Evolutionary conservation across 2,888 invertebrate genomes (phyloP), one percentile per base, ranked within the genome.

Genomic region (Phymatocera aterrima): DNA sequence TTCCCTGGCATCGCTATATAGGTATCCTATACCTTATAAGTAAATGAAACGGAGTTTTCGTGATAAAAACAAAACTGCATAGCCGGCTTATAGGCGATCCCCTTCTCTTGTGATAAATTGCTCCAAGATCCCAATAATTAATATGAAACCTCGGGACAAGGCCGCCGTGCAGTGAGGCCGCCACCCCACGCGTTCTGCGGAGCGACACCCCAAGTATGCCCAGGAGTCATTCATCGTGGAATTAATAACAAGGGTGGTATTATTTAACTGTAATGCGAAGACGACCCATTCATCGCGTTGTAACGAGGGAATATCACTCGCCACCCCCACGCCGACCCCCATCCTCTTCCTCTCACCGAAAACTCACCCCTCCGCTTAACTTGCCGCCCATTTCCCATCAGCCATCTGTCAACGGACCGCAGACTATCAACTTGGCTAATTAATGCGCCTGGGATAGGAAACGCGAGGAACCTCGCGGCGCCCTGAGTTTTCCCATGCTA

Each of bases 211-310:
- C 48, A 48, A 48, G 21, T 77, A 77, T 40, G 77, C 77, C 60
- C 37, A 61, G 60, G 60, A 72, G 70, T 72, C 60, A 48, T 78
- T 78, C 78, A 70, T 78, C 78, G 43, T 46, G 70, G 78, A 78
- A 78, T 78, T 78, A 72, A 78, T 78, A 78, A 78, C 78, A 72
- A 78, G 72, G 78, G 60, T 72, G 78, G 72, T 78, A 72, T 74
- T 78, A 78, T 78, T 78, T 78, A 78, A 78, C 70, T 78, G 78
- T 78, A 78, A 78, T 60, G 78, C 70, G 78, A 74, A 78, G 78
- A 78, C 78, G 77, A 77, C 70, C 77, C 78, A 80, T 80, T 79
- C 81, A 61, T 78, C 77, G 70, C 64, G 61, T 51, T 51, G 70
- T 75, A 75, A 75, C 75, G 75, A 75, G 75, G 75, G 57, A 79